Evolutionary conservation across 2,888 invertebrate genomes (phyloP).

Genomic region (Drosophila nigricruria): DNA sequence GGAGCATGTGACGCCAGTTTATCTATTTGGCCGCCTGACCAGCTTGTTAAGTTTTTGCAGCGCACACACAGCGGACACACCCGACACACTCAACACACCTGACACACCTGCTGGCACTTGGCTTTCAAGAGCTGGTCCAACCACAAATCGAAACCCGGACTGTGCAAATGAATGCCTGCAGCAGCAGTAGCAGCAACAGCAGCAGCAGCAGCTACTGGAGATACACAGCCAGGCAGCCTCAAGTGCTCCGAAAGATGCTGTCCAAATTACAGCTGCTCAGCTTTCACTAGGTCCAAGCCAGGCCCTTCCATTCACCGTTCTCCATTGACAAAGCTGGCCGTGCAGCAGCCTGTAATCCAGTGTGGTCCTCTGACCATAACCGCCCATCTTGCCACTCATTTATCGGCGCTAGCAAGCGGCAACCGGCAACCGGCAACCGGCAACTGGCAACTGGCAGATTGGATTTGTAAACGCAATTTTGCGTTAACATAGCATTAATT

Average conservation of each 20-base stretch:
- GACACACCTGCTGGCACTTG: slow-evolving; percentile 6
- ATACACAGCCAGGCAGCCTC: slow-evolving; percentile 12
- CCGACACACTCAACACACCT: background rate
- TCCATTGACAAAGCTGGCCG: slow-evolving; percentile 50
- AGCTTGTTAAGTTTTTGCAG: slow-evolving; percentile 64
- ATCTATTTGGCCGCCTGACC: slow-evolving; percentile 67
- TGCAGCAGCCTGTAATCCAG: slow-evolving; percentile 68
- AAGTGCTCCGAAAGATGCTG: slow-evolving; percentile 21
- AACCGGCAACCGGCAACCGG: slow-evolving; percentile 35
- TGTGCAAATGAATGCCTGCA: slow-evolving; percentile 42
- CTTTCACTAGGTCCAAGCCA: slow-evolving; percentile 8
- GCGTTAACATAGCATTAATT: slow-evolving; percentile 72
- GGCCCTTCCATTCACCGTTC: background rate
- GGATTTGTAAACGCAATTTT: slow-evolving; percentile 73
- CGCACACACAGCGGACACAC: background rate
- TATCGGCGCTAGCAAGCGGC: slow-evolving; percentile 26
- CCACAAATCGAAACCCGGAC: slow-evolving; percentile 49
- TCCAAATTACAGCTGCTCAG: slow-evolving; percentile 24
- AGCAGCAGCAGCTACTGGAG: slow-evolving; percentile 13
- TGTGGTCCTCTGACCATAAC: slow-evolving; percentile 47
- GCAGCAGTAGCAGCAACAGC: slow-evolving; percentile 1
- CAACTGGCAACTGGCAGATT: slow-evolving; percentile 53
- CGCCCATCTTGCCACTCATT: slow-evolving; percentile 51
- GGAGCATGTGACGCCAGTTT: slow-evolving; percentile 66
- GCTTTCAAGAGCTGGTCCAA: slow-evolving; percentile 9